Percentiles rank a stretch among this genome's conserved stretches.
These are phyloP conservation scores for Stigmatopora nigra DNA, from an alignment of 2,113 vertebrate genomes.

Conservation along the genomic window DNA sequence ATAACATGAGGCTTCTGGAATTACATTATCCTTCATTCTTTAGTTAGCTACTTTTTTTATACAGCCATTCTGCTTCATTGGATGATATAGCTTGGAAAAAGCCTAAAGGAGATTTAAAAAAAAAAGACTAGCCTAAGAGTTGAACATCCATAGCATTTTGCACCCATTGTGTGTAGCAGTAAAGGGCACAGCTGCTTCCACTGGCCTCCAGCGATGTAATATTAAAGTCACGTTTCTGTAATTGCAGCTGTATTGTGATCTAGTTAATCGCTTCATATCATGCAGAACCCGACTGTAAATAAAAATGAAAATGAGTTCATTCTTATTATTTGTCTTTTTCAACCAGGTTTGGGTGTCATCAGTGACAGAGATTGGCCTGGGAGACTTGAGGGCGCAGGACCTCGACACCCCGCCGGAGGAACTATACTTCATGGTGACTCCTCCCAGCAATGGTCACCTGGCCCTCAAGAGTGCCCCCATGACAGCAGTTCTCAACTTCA, in stretches of 20 bases:
- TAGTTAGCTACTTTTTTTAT: not conserved
- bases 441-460: constrained; percentile 81
- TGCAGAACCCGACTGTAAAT: not conserved
- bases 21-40: constrained; percentile 22
- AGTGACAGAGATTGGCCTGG: constrained; percentile 74
- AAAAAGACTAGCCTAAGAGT: constrained; percentile 4
- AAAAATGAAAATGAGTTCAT: no score
- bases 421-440: constrained; percentile 75
- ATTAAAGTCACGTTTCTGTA: not conserved
- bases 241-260: not conserved
- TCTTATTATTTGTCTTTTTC: not conserved
- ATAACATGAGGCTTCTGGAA: constrained; percentile 19
- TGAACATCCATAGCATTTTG: constrained; percentile 9
- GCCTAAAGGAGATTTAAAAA: not conserved
- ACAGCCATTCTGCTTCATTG: constrained; percentile 5
- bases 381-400: constrained; percentile 76
- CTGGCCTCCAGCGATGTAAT: constrained; percentile 3
- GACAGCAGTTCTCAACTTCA: constrained; percentile 78
- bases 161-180: not conserved
- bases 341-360: constrained; percentile 85
- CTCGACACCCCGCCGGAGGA: constrained; percentile 70
- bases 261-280: not conserved
- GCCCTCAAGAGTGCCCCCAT: constrained; percentile 75
- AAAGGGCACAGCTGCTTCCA: not conserved
- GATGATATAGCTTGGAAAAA: constrained; percentile 3